phyloP scores from a whole-genome alignment of 2,888 invertebrate species.

The Gastracanthus pulcherrimus region DNA sequence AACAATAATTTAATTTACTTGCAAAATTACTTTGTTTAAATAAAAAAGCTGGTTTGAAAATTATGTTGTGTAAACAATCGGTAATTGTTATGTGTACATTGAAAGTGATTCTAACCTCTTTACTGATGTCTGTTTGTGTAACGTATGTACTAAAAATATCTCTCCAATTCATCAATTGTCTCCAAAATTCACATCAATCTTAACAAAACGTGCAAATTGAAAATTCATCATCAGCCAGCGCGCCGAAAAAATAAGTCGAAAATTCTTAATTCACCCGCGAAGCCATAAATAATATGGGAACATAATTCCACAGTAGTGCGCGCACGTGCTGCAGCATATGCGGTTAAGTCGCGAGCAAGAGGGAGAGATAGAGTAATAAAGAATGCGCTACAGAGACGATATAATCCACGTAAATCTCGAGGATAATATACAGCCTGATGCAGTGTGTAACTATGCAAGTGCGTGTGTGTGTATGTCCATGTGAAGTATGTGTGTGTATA shows the following conservation, averaged over 20 bases:
- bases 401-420: slow-evolving; percentile 1
- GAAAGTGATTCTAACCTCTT: too few relatives aligned
- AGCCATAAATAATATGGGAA: background rate
- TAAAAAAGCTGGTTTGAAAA: too few relatives aligned
- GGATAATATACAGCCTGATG: background rate
- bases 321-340: background rate
- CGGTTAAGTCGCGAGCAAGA: background rate
- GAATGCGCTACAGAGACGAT: slow-evolving; percentile 2
- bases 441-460: background rate
- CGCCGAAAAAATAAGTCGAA: too few relatives aligned
- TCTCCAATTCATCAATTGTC: too few relatives aligned
- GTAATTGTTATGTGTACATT: too few relatives aligned
- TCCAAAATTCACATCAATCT: too few relatives aligned
- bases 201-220: too few relatives aligned
- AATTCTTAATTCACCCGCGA: background rate
- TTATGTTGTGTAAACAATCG: too few relatives aligned
- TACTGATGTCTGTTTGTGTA: too few relatives aligned
- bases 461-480: background rate
- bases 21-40: too few relatives aligned
- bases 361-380: background rate
- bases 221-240: background rate
- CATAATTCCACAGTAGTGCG: slow-evolving; percentile 3
- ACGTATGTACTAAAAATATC: too few relatives aligned
- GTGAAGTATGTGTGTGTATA: background rate
- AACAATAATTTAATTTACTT: too few relatives aligned